Evolutionary conservation across 2,113 vertebrate species (phyloP).

Genomic region (Acanthochromis polyacanthus): DNA sequence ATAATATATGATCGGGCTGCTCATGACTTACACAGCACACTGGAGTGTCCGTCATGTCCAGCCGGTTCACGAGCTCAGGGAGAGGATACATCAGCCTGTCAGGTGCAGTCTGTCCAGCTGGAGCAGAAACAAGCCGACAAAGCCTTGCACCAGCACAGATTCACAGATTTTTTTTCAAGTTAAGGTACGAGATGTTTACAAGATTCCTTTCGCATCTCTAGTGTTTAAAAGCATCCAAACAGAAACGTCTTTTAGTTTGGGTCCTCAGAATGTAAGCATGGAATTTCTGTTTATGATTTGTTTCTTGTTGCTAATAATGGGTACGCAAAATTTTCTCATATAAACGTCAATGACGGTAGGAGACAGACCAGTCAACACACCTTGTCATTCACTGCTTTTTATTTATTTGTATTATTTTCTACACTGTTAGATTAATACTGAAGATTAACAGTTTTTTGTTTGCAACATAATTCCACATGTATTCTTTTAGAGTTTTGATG

Average conservation of each 20-base stretch:
- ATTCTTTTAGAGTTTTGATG: too few relatives aligned
- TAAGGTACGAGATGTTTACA: background rate
- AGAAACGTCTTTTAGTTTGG: background rate
- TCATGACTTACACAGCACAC: slow-evolving; percentile 59
- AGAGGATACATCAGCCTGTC: slow-evolving; percentile 28
- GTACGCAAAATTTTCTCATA: too few relatives aligned
- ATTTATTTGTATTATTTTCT: too few relatives aligned
- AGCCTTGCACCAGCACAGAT: slow-evolving; percentile 37
- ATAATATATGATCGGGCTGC: slow-evolving; percentile 72
- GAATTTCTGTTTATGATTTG: too few relatives aligned
- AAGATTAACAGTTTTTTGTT: too few relatives aligned
- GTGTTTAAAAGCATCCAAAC: background rate
- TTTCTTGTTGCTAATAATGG: too few relatives aligned
- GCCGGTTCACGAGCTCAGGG: slow-evolving; percentile 46
- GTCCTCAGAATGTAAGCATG: too few relatives aligned
- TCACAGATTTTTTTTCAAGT: background rate
- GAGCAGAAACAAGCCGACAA: slow-evolving; percentile 14
- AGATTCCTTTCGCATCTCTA: background rate
- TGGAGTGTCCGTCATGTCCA: slow-evolving; percentile 64
- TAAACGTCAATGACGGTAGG: too few relatives aligned
- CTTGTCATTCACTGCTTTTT: too few relatives aligned
- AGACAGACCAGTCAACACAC: too few relatives aligned
- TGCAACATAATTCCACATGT: too few relatives aligned
- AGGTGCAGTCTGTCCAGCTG: slow-evolving; percentile 16
- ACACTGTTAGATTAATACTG: too few relatives aligned